phyloP scores from a whole-genome alignment of 2,113 vertebrate genomes.

The Syrrhaptes paradoxus region DNA sequence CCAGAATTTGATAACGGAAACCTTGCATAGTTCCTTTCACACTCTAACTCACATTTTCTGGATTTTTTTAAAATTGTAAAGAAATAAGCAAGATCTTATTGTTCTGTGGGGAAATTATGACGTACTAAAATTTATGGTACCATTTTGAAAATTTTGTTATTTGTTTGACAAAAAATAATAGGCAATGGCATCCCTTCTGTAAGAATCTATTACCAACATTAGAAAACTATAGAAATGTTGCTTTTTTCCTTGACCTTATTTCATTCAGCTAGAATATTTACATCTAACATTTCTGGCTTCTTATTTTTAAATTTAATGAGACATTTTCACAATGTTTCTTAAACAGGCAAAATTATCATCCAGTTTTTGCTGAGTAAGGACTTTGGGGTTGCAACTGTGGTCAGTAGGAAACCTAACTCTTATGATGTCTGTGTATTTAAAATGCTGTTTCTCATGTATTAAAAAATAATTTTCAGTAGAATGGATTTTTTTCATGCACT shows the following conservation, averaged over 20 bases:
- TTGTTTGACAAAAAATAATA: not conserved
- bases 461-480: not conserved
- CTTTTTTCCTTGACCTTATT: not conserved
- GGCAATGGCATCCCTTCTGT: not conserved
- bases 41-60: not conserved
- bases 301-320: not conserved
- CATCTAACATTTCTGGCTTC: not conserved
- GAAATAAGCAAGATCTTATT: not conserved
- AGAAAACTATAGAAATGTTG: not conserved
- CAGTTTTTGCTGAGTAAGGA: not conserved
- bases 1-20: not conserved
- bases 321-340: not conserved
- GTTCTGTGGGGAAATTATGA: not conserved
- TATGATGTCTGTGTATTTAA: not conserved
- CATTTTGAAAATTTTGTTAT: not conserved
- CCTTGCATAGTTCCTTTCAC: not conserved
- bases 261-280: not conserved
- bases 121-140: not conserved
- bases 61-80: not conserved
- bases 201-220: not conserved
- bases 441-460: not conserved
- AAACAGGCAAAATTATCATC: not conserved
- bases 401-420: not conserved
- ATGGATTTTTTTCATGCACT: not conserved
- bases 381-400: not conserved